phyloP scores from a whole-genome alignment of 2,113 vertebrate genomes.

The Mobula hypostoma region DNA sequence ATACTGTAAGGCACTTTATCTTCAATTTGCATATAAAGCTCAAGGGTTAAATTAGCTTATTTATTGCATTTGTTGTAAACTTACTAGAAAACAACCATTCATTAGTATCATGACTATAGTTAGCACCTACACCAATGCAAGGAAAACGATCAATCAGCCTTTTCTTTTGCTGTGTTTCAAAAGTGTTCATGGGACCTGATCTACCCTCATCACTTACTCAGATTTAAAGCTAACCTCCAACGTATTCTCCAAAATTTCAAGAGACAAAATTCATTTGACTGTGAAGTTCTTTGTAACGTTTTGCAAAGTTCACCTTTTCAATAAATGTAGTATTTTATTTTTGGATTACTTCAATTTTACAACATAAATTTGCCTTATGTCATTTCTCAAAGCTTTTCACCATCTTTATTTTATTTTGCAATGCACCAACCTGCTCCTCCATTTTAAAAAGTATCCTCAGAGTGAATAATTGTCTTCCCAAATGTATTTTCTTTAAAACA shows the following conservation, averaged over 20 bases:
- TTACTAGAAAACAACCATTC: neutral
- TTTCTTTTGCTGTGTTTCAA: neutral
- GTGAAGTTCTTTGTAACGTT: neutral
- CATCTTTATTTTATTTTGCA: neutral
- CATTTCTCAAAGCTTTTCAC: neutral
- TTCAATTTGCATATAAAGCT: neutral
- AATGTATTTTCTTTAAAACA: neutral
- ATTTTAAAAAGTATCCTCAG: neutral
- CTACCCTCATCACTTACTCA: neutral
- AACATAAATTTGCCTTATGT: neutral
- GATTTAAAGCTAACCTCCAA: neutral
- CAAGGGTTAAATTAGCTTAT: neutral
- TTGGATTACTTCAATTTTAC: neutral
- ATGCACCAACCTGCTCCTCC: neutral
- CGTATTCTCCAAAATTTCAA: neutral
- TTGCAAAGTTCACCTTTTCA: too few species aligned
- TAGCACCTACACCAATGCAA: neutral
- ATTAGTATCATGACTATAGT: neutral
- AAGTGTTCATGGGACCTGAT: neutral
- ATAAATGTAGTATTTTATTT: too few species aligned
- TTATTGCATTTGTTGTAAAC: neutral
- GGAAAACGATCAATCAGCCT: neutral
- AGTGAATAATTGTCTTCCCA: neutral
- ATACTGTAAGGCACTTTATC: neutral
- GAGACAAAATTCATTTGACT: neutral